Evolutionary conservation across 2,113 vertebrate species (phyloP).

Genomic region (Salvator merianae): DNA sequence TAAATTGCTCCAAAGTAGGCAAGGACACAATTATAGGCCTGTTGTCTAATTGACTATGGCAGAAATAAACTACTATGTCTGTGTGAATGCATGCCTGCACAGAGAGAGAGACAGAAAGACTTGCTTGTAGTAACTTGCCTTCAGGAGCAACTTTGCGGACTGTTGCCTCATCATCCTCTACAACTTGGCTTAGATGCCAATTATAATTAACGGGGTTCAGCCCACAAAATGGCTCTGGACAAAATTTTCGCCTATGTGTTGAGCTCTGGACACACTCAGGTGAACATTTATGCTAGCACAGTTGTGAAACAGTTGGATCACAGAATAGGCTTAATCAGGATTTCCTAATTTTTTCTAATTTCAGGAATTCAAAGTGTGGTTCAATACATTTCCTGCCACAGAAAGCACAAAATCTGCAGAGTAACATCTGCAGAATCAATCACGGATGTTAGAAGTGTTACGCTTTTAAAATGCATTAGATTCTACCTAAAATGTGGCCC

Average conservation of each 20-base stretch:
- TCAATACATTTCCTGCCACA: constrained; percentile 25
- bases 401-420: constrained; percentile 20
- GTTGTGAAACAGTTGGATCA: not conserved
- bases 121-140: not conserved
- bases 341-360: constrained; percentile 3
- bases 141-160: not conserved
- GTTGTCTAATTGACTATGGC: not conserved
- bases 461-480: constrained; percentile 19
- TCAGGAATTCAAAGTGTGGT: not conserved
- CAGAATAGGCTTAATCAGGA: not conserved
- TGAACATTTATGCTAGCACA: not conserved
- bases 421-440: not conserved
- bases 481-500: constrained; percentile 31
- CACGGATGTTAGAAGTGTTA: not conserved
- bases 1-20: not conserved
- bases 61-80: not conserved
- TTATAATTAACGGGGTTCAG: not conserved
- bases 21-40: not conserved
- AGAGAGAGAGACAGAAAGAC: too few relatives aligned
- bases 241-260: constrained; percentile 5
- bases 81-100: not conserved
- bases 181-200: not conserved
- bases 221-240: not conserved
- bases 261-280: not conserved
- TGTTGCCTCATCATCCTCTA: not conserved